phyloP scores from a whole-genome alignment of 2,113 vertebrate genomes.

The Paralichthys olivaceus region DNA sequence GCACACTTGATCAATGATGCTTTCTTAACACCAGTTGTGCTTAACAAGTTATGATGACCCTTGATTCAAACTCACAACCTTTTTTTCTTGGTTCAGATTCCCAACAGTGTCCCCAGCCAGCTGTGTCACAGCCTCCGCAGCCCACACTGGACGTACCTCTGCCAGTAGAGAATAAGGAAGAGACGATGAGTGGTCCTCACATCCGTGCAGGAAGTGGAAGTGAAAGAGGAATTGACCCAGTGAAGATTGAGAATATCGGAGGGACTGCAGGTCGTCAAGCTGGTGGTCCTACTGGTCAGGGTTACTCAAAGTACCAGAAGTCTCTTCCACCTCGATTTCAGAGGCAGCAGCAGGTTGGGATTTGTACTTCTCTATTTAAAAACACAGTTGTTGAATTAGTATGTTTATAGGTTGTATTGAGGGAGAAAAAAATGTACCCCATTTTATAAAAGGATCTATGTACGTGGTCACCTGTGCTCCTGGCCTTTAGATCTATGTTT shows the following conservation, averaged over 20 bases:
- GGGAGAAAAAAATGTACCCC: neutral
- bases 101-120: slow-evolving; percentile 78
- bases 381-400: neutral
- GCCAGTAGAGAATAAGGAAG: slow-evolving; percentile 83
- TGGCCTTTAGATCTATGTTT: neutral
- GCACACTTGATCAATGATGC: neutral
- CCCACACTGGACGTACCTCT: slow-evolving; percentile 73
- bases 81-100: slow-evolving; percentile 71
- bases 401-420: neutral
- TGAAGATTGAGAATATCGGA: slow-evolving; percentile 82
- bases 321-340: slow-evolving; percentile 93
- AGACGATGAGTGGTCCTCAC: slow-evolving; percentile 65
- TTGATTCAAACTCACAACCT: neutral
- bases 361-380: neutral
- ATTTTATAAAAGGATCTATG: neutral
- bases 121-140: slow-evolving; percentile 70
- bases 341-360: slow-evolving; percentile 90
- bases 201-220: slow-evolving; percentile 70
- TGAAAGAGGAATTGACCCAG: slow-evolving; percentile 69
- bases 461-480: neutral
- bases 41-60: neutral
- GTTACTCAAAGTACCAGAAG: slow-evolving; percentile 94
- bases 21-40: neutral
- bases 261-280: slow-evolving; percentile 78
- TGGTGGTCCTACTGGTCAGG: slow-evolving; percentile 75